phyloP scores from a whole-genome alignment of 2,888 invertebrate genomes.

The Xanthostigma xanthostigma region DNA sequence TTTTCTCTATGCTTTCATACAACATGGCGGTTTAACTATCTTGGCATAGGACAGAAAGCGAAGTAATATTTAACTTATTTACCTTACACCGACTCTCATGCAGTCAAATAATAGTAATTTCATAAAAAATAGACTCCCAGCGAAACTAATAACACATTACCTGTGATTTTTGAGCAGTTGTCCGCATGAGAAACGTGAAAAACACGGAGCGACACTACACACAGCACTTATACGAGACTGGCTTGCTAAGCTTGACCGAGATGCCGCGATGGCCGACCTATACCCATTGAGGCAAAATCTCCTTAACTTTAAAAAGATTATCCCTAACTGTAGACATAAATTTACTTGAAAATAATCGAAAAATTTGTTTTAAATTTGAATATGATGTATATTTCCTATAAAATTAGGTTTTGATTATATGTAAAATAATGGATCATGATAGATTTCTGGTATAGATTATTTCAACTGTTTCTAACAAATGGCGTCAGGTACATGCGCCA shows the following conservation, averaged over 20 bases:
- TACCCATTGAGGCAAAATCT: slow-evolving; percentile 9
- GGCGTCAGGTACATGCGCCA: too few relatives aligned
- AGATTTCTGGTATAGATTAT: too few relatives aligned
- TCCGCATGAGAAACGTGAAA: slow-evolving; percentile 31
- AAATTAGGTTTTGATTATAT: too few relatives aligned
- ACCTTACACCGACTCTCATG: slow-evolving; percentile 11
- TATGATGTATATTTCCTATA: too few relatives aligned
- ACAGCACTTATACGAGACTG: slow-evolving; percentile 30
- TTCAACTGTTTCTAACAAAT: too few relatives aligned
- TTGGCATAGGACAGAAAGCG: slow-evolving; percentile 27
- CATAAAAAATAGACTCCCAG: slow-evolving; percentile 9
- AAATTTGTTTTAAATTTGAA: too few relatives aligned
- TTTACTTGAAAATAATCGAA: too few relatives aligned
- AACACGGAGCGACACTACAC: slow-evolving; percentile 38
- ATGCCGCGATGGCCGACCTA: slow-evolving; percentile 27
- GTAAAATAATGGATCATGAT: too few relatives aligned
- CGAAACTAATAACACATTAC: slow-evolving; percentile 22
- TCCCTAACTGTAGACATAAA: too few relatives aligned
- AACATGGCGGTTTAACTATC: slow-evolving; percentile 51
- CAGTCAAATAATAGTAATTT: slow-evolving; percentile 10
- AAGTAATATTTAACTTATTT: slow-evolving; percentile 21
- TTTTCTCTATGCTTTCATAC: slow-evolving; percentile 41
- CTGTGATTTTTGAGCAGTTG: slow-evolving; percentile 29
- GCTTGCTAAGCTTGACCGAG: slow-evolving; percentile 29
- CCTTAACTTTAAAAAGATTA: slow-evolving; percentile 4